phyloP scores from a whole-genome alignment of 30 jellyfish, hydroid and myxozoan species.

The Catostylus mosaicus region DNA sequence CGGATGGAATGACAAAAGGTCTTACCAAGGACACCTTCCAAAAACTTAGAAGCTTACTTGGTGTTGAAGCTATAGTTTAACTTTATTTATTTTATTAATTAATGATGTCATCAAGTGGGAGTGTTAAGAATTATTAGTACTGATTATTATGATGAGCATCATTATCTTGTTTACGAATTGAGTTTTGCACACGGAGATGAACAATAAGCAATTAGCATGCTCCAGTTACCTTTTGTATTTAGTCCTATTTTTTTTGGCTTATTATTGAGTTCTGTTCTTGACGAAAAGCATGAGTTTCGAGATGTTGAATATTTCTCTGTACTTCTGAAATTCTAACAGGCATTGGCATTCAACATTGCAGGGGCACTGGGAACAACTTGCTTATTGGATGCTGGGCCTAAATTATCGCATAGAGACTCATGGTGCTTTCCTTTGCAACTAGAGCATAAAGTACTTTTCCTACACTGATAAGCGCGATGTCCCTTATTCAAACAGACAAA shows the following conservation, averaged over 20 bases:
- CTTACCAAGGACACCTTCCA: conserved; percentile 35
- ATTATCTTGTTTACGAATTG: conserved; percentile 9
- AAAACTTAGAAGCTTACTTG: conserved; percentile 41
- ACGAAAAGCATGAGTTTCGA: no score
- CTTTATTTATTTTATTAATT: conserved; percentile 13
- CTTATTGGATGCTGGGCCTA: not conserved
- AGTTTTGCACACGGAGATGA: no score
- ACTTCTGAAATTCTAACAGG: no score
- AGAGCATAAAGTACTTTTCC: not conserved
- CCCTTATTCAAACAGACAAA: conserved; percentile 1
- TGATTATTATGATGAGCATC: no score
- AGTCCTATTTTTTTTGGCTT: no score
- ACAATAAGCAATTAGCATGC: no score
- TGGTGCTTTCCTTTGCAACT: conserved; percentile 12
- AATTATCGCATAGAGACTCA: not conserved
- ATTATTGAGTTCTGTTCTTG: no score
- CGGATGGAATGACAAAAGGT: conserved; percentile 69
- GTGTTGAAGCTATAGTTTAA: conserved; percentile 31
- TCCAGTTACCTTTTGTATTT: no score
- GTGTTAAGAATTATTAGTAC: conserved; percentile 1
- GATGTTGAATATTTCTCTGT: no score
- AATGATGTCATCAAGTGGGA: conserved; percentile 21
- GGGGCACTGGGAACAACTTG: conserved; percentile 10
- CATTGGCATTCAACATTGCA: no score
- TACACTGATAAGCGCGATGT: not conserved